A percentile compares a stretch with the other conserved stretches of the same genome.
phyloP scores from a whole-genome alignment of 2,113 vertebrate species.

The Fulica atra region DNA sequence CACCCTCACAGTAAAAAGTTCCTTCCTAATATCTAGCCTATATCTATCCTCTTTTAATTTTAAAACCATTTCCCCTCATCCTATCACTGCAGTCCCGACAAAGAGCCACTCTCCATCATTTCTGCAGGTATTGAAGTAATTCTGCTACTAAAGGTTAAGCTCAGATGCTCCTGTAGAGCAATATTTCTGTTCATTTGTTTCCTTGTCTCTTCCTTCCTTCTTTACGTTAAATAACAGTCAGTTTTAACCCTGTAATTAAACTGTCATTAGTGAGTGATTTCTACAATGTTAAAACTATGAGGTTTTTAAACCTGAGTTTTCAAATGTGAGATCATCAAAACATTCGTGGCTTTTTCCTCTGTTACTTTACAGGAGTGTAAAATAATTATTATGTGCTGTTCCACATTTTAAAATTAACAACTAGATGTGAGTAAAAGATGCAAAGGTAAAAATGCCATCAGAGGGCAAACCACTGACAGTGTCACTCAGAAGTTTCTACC shows the following conservation, averaged over 20 bases:
- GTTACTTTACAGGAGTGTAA: background rate
- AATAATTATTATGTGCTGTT: background rate
- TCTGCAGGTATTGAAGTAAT: background rate
- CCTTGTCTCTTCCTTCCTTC: background rate
- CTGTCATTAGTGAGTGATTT: conserved; percentile 37
- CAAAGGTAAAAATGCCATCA: background rate
- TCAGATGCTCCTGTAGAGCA: background rate
- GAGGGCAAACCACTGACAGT: background rate
- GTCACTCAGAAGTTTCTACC: background rate
- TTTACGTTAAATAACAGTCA: background rate
- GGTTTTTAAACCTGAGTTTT: conserved; percentile 17
- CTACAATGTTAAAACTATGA: conserved; percentile 20
- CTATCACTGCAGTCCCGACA: too few species aligned
- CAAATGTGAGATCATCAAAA: conserved; percentile 21
- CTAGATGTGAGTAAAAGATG: background rate
- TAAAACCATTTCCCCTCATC: too few species aligned
- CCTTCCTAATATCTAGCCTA: too few species aligned
- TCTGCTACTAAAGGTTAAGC: background rate
- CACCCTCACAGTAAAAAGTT: too few species aligned
- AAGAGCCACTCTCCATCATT: too few species aligned
- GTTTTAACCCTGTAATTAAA: conserved; percentile 53
- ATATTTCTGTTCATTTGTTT: background rate
- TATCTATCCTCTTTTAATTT: too few species aligned
- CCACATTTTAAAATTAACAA: background rate
- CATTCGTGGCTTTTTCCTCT: background rate